These are phyloP conservation scores for Caerostris extrusa DNA, from an alignment of 1,140 invertebrate genomes.

Conservation along the genomic window DNA sequence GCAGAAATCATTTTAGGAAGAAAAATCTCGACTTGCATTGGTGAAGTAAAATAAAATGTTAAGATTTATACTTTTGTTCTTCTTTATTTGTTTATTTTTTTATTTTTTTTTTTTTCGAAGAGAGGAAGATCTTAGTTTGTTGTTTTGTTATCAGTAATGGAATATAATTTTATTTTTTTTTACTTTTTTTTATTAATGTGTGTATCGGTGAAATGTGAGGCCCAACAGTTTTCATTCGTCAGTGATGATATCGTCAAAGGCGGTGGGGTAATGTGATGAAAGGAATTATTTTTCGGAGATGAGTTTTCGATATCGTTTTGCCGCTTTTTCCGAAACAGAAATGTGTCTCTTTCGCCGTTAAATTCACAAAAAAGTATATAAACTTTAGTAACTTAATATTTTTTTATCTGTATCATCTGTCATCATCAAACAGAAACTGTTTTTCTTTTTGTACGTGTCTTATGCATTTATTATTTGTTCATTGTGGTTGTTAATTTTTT, in stretches of 20 bases:
- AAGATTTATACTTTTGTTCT: slow-evolving; percentile 20
- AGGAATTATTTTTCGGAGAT: slow-evolving; percentile 25
- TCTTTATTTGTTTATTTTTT: not conserved
- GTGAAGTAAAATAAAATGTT: slow-evolving; percentile 28
- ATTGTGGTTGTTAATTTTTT: too few species aligned
- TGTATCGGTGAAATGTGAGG: slow-evolving; percentile 27
- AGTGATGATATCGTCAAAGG: slow-evolving; percentile 8
- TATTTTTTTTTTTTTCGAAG: not conserved
- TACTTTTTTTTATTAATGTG: not conserved
- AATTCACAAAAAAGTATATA: not conserved
- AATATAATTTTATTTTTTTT: not conserved
- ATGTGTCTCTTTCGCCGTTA: not conserved
- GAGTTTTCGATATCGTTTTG: slow-evolving; percentile 47
- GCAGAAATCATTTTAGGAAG: slow-evolving; percentile 26
- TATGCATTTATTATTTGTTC: too few species aligned
- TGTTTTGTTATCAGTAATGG: not conserved
- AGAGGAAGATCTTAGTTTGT: slow-evolving; percentile 6
- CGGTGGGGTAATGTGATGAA: slow-evolving; percentile 49
- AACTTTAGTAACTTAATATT: slow-evolving; percentile 17
- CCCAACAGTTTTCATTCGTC: slow-evolving; percentile 1
- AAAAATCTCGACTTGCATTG: not conserved
- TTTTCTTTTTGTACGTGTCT: too few species aligned
- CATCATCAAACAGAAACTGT: too few species aligned
- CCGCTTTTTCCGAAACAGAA: not conserved
- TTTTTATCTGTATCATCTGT: not conserved